Conservation (phyloP, 2,797 vertebrate genomes). For the Syngnathus rostellatus region DNA sequence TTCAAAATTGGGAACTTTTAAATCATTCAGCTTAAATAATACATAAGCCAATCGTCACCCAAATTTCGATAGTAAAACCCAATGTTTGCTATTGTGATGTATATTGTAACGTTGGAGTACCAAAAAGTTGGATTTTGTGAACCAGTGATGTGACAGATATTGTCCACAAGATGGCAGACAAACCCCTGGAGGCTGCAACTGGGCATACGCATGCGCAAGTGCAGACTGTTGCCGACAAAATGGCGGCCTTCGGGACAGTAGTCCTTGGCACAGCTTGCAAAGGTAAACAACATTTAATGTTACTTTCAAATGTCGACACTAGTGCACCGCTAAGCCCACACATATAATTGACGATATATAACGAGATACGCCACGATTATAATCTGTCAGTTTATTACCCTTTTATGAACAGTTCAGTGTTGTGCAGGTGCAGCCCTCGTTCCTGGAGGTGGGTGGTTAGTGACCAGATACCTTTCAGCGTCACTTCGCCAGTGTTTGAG, state of each 20-base stretch:
- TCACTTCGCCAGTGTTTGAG: neutral
- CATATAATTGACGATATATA: no score
- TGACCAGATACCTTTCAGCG: neutral
- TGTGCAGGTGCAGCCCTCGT: neutral
- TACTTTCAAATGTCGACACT: neutral
- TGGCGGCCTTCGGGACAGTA: slow-evolving; percentile 55
- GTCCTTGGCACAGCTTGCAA: slow-evolving; percentile 29
- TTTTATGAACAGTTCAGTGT: no score
- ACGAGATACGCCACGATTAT: neutral
- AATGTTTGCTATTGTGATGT: no score
- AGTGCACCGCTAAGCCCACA: no score
- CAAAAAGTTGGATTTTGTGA: no score
- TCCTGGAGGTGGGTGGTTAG: neutral
- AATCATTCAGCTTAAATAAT: no score
- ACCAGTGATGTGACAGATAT: no score
- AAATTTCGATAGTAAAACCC: no score
- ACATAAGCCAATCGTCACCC: no score
- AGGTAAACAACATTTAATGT: slow-evolving; percentile 45
- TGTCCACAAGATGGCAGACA: slow-evolving; percentile 17
- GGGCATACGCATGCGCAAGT: slow-evolving; percentile 35
- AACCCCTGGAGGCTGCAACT: neutral
- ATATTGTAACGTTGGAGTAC: no score
- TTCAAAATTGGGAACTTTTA: no score
- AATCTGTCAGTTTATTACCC: no score
- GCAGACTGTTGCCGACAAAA: slow-evolving; percentile 31